Evolutionary conservation across 2,113 vertebrate genomes (phyloP), one percentile per base, ranked within the genome.

Genomic region (Cololabis saira): DNA sequence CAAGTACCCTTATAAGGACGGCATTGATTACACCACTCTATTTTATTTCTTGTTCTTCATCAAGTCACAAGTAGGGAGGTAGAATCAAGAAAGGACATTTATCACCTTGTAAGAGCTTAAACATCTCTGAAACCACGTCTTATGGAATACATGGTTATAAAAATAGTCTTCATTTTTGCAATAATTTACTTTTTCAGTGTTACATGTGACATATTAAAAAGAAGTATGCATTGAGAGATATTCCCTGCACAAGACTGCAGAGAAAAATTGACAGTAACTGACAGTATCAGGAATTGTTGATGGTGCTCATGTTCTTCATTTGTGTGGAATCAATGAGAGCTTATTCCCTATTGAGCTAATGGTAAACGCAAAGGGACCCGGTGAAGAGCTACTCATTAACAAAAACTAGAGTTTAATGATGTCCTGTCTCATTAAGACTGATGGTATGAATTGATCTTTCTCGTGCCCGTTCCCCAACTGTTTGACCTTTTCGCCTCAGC

Each of bases 351-450:
- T 80, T 76, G 85, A 78, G 67, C 78, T 67, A 53, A 76, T 74
- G 74, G 56, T 77, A 48, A 82, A 78, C 52, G 82, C 67, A 53
- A 42, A 44, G 59, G 64, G 71, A 78, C 22, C 44, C 45, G 51
- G 62, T 65, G 65, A 84, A 63, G 72, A 16, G 61, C 64, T 73
- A 61, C 80, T 86, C 84, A 81, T 87, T 90, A 90, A 87, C 80
- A 74, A 30, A 80, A 86, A 85, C 80, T 68, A 61, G 66, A 81
- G 89, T 88, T 86, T 85, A 87, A 90, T 86, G 78, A 90, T 84
- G 86, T 90, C 70, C 62, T 63, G 48, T 83, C 82, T 84, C 82
- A 88, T 88, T 81, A 71, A 83, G 83, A 87, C 61, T 54, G 69
- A 82, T 74, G 76, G 81, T 61, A 53, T 82, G 59, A 74, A 92